Conservation (phyloP, 1,140 invertebrate species). For the Littorina saxatilis region DNA sequence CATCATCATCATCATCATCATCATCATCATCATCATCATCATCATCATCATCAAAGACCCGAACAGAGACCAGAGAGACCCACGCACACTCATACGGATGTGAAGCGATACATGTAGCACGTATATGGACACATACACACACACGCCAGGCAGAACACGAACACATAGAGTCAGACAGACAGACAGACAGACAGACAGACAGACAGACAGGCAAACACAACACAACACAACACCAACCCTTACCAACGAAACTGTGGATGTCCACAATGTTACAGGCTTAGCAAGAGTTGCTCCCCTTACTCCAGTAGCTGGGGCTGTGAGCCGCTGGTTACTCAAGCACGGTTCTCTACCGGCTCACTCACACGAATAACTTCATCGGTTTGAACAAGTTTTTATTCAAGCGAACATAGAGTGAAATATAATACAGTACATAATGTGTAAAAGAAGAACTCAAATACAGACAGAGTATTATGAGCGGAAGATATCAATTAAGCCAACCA, state of each 20-base stretch:
- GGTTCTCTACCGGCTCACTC: too few relatives aligned
- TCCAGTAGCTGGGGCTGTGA: too few relatives aligned
- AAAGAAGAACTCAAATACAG: too few relatives aligned
- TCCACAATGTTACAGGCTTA: too few relatives aligned
- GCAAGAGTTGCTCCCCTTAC: too few relatives aligned
- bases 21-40: slow-evolving; percentile 18
- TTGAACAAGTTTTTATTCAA: too few relatives aligned
- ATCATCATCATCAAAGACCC: slow-evolving; percentile 24
- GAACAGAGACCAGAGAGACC: not conserved
- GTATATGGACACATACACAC: not conserved
- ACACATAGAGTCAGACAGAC: not conserved
- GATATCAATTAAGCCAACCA: too few relatives aligned
- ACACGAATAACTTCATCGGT: too few relatives aligned
- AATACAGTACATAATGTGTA: too few relatives aligned
- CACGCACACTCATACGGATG: not conserved
- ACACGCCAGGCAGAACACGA: not conserved
- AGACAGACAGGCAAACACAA: not conserved
- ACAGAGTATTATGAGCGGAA: too few relatives aligned
- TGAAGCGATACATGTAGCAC: not conserved
- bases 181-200: not conserved
- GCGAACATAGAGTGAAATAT: too few relatives aligned
- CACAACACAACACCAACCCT: not conserved
- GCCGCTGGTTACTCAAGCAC: too few relatives aligned
- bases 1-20: slow-evolving; percentile 15
- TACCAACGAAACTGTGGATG: not conserved